These are phyloP conservation scores for Campopleginae sp. DNA, from an alignment of 2,888 invertebrate species.

Conservation along the genomic window DNA sequence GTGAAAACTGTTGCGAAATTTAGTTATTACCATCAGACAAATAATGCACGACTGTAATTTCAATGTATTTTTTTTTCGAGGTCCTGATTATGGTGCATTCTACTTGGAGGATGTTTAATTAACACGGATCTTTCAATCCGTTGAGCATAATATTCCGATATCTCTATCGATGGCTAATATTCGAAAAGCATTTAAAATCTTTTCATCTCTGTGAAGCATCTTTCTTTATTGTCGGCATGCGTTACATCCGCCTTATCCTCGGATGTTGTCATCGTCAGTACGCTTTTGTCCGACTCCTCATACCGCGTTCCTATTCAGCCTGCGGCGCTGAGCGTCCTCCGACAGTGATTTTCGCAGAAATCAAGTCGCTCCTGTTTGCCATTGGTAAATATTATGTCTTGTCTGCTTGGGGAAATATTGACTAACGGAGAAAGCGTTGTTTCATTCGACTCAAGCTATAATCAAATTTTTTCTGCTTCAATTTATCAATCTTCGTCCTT, in stretches of 20 bases:
- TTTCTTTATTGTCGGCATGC: conserved; percentile 55
- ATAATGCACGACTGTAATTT: no score
- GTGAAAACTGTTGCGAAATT: no score
- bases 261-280: conserved; percentile 35
- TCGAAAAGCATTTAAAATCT: conserved; percentile 25
- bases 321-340: background rate
- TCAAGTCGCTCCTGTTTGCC: conserved; percentile 10
- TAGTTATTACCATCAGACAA: no score
- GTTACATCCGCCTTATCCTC: conserved; percentile 17
- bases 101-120: background rate
- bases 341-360: conserved; percentile 22
- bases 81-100: background rate
- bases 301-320: conserved; percentile 11
- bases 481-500: background rate
- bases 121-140: background rate
- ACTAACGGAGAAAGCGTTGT: background rate
- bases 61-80: no score
- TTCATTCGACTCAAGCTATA: background rate
- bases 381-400: conserved; percentile 18
- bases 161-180: background rate
- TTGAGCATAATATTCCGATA: background rate
- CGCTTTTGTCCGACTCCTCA: conserved; percentile 21
- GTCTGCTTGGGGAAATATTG: conserved; percentile 4
- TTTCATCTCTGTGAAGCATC: conserved; percentile 39
- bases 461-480: background rate